Evolutionary conservation across 2,888 invertebrate species (phyloP), one percentile per base, ranked within the genome.

Genomic region (Spodoptera littoralis): DNA sequence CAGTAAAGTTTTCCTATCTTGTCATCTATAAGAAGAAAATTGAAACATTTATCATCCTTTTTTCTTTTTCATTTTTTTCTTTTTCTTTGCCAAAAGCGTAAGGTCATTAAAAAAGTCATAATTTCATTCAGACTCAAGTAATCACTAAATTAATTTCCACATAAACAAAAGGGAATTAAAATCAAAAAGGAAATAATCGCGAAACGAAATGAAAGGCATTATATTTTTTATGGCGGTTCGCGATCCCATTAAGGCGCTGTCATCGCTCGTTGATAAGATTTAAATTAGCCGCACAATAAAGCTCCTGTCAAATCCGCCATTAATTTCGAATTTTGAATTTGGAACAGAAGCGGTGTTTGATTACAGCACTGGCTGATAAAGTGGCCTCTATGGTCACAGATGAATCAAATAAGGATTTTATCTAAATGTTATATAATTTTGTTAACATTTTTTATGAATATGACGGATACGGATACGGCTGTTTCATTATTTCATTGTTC

Each of bases 221-320:
- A 90, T 90, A 90, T 86, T 84, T 88, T 86, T 90, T 89, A 88
- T 90, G 90, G 89, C 89, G 88, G 87, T 84, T 84, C 83, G 86
- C 87, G 88, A 93, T 92, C 90, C 94, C 93, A 94, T 94, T 94
- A 94, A 89, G 88, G 73, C 90, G 89, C 94, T 94, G 94, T 94
- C 94, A 94, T 93, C 94, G 92, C 88, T 79, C 83, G 88, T 90
- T 94, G 93, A 94, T 94, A 94, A 92, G 94, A 93, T 93, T 94
- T 93, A 93, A 94, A 94, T 94, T 94, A 94, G 92, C 89, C 89
- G 73, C 90, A 92, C 92, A 94, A 94, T 94, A 94, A 93, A 86
- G 92, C 91, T 91, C 89, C 94, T 94, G 94, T 94, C 94, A 94
- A 94, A 94, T 92, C 86, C 91, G 93, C 93, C 93, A 94, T 94